A percentile compares a stretch with the other conserved stretches of the same genome.
phyloP scores from a whole-genome alignment of 1,140 invertebrate genomes.

The Zaprionus africanus region DNA sequence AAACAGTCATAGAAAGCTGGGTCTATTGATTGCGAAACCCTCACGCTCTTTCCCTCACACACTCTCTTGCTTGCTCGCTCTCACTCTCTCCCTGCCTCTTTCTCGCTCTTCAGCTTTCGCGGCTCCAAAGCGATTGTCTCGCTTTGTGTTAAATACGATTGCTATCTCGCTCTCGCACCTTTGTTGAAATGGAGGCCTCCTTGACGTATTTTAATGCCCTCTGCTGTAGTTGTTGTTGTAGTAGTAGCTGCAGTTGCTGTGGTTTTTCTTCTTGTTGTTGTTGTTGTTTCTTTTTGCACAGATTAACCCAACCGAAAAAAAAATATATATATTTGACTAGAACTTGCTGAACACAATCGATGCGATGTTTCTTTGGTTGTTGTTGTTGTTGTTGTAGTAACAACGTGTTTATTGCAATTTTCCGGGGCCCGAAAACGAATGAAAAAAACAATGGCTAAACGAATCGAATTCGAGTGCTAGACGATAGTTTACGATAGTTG shows the following conservation, averaged over 20 bases:
- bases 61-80: constrained; percentile 19
- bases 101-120: constrained; percentile 8
- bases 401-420: constrained; percentile 41
- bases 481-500: neutral
- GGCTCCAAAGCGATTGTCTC: constrained; percentile 22
- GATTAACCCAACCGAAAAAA: constrained; percentile 37
- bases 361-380: constrained; percentile 18
- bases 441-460: constrained; percentile 21
- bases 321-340: constrained; percentile 49
- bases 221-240: neutral
- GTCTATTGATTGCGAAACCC: constrained; percentile 61
- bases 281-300: constrained; percentile 22
- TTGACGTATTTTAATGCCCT: constrained; percentile 2
- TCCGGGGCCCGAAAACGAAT: constrained; percentile 19
- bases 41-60: constrained; percentile 27
- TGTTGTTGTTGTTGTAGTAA: constrained; percentile 19
- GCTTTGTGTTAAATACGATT: constrained; percentile 12
- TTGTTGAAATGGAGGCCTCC: constrained; percentile 18
- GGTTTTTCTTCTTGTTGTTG: neutral
- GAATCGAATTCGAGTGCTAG: constrained; percentile 24
- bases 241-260: constrained; percentile 10
- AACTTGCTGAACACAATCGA: constrained; percentile 41
- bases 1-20: constrained; percentile 3
- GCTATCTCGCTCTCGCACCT: constrained; percentile 40
- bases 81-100: neutral